Base-by-base conservation (phyloP, 2,888 invertebrate species). In the Stenolophus ochropezus region DNA sequence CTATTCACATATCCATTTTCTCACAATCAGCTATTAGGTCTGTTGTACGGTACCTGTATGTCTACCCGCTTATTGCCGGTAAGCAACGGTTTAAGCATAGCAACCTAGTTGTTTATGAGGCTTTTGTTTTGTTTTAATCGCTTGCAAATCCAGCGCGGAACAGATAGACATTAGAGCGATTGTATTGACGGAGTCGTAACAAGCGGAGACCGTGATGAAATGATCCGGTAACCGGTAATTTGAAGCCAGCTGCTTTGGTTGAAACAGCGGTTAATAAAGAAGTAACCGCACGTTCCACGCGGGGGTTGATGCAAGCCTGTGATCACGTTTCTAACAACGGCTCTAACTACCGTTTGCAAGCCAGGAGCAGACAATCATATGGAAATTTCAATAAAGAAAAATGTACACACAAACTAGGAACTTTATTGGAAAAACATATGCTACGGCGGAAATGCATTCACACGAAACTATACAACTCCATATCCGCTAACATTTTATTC, bases 191-290 rank as follows among this genome's bases (percentile, higher is more conserved):
- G 23, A 1, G 74, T 51, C 53, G 14, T 75, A 53, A 75, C 56
- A 23, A 56, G 25, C 18, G 4, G 75, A 14, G 23, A 61, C 61
- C 71, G 69, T 79, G 79, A 79, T 79, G 79, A 79, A 79, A 79
- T 79, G 79, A 79, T 79, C 79, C 69, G 51, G 69, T 79, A 79
- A 79, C 79, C 53, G 33, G 69, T 71, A 79, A 79, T 79, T 79
- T 79, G 25, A 69, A 47, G 71, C 65, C 79, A 79, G 71, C 79
- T 79, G 79, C 79, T 53, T 65, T 69, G 71, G 69, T 71, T 79
- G 53, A 71, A 71, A 79, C 79, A 51, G 53, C 79, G 53, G 79
- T 79, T 79, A 71, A 79, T 79, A 69, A 65, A 71, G 79, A 65
- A 79, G 79, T 79, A 79, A 79, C 53, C 53, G 79, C 69, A 79